Evolutionary conservation across 2,888 invertebrate species (phyloP), one percentile per base, ranked within the genome.

Genomic region (Cryptosula pallasiana): DNA sequence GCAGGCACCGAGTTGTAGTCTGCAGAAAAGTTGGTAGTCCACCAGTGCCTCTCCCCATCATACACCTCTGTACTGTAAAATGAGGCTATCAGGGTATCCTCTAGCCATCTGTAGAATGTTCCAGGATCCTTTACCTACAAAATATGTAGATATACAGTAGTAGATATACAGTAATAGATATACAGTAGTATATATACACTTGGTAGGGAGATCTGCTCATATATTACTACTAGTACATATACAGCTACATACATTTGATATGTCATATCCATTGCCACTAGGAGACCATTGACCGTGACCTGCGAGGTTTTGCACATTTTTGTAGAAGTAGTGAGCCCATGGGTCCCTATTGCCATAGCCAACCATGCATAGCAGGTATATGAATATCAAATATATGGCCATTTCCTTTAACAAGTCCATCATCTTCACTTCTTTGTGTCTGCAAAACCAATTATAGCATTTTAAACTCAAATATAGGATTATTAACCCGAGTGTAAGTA

Each of bases 1-100:
- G 84, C 80, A 34, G 84, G 74, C n/a, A 82, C 78, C 1, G 80
- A 78, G 55, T 75, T 74, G 69, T 80, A 74, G 76, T 84, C 84
- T 16, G 75, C 75, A 3, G 81, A 80, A 75, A 82, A 82, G 57
- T 81, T 76, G 54, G 77, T 78, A 75, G 83, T 83, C 77, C 81
- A 78, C 84, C 84, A 84, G 72, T 75, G 76, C 25, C 69, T 73
- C n/a, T 57, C 69, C 32, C 72, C 72, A 45, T 74, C 72, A 55
- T 75, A 75, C 54, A 74, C 75, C 23, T 20, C 55, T 16, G 63
- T 69, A 3, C 73, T 72, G 72, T 76, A 77, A 13, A 76, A 55
- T 3, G 72, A 70, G 20, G 77, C 73, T n/a, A 77, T 35, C 35
- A 77, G 45, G 0, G 73, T 72, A 23, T 76, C 57, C 29, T 73